These are phyloP conservation scores for Cavia aperea DNA, from an alignment of 2,113 vertebrate species.

Conservation along the genomic window DNA sequence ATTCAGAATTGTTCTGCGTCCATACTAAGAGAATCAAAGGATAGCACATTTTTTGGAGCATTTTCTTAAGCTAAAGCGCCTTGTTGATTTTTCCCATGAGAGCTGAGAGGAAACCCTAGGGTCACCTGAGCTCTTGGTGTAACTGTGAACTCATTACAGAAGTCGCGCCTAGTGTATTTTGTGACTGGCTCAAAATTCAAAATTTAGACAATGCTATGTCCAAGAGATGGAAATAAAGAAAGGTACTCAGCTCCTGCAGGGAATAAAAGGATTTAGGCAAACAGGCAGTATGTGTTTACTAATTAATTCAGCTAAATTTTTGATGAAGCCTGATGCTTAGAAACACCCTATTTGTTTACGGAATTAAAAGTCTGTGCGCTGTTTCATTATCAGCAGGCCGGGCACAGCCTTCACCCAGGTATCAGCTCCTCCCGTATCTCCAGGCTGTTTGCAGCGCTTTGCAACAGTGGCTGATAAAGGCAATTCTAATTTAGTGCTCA, in stretches of 20 bases:
- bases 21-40: not conserved
- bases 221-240: not conserved
- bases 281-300: slow-evolving; percentile 48
- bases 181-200: slow-evolving; percentile 7
- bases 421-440: slow-evolving; percentile 33
- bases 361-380: slow-evolving; percentile 58
- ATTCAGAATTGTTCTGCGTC: slow-evolving; percentile 1
- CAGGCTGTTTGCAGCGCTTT: not conserved
- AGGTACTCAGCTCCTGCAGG: not conserved
- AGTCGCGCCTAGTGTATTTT: not conserved
- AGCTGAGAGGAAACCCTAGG: slow-evolving; percentile 17
- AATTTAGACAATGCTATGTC: slow-evolving; percentile 2
- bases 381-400: slow-evolving; percentile 48
- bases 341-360: slow-evolving; percentile 47
- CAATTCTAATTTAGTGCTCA: slow-evolving; percentile 63
- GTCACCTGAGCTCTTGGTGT: not conserved
- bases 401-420: slow-evolving; percentile 17
- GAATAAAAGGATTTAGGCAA: slow-evolving; percentile 44
- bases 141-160: not conserved
- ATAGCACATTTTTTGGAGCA: not conserved
- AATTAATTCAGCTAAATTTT: slow-evolving; percentile 64
- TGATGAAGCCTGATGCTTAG: slow-evolving; percentile 46
- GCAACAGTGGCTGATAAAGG: slow-evolving; percentile 56
- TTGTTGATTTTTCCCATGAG: not conserved
- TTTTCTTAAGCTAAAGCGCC: slow-evolving; percentile 2